A percentile compares a stretch with the other conserved stretches of the same genome.
Evolutionary conservation across 2,888 invertebrate genomes (phyloP).

Genomic region (Vesta saturnalis): DNA sequence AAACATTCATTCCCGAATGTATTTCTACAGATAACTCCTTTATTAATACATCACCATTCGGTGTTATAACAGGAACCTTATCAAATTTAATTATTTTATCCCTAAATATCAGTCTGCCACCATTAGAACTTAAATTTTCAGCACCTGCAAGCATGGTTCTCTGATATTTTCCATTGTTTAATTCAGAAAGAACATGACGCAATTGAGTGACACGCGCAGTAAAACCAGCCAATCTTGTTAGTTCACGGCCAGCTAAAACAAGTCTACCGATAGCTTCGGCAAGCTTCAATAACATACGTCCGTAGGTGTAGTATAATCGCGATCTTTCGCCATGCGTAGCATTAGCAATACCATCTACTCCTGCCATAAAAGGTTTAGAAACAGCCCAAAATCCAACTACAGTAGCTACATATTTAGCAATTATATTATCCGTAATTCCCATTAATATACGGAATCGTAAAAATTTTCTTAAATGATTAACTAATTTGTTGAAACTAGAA

Average conservation of each 20-base stretch:
- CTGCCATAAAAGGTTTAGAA: constrained; percentile 90
- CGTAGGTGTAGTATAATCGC: constrained; percentile 92
- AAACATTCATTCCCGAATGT: constrained; percentile 90
- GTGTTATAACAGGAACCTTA: constrained; percentile 93
- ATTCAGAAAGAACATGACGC: constrained; percentile 82
- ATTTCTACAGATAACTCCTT: constrained; percentile 89
- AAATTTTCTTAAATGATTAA: constrained; percentile 85
- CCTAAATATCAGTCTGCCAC: constrained; percentile 81
- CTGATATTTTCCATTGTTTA: constrained; percentile 78
- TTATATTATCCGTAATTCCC: constrained; percentile 95
- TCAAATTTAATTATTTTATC: constrained; percentile 94
- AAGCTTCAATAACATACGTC: constrained; percentile 94
- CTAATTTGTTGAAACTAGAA: constrained; percentile 89
- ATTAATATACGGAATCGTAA: constrained; percentile 89
- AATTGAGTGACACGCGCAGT: constrained; percentile 94
- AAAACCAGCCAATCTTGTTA: constrained; percentile 93
- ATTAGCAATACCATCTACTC: constrained; percentile 73
- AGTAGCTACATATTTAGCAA: constrained; percentile 97
- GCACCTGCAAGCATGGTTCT: constrained; percentile 71
- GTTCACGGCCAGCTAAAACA: constrained; percentile 93
- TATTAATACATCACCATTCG: constrained; percentile 95
- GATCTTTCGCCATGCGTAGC: constrained; percentile 81
- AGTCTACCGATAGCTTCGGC: constrained; percentile 97
- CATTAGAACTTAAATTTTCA: constrained; percentile 70
- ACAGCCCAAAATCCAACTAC: constrained; percentile 96